Conservation (phyloP, 1,140 invertebrate species). For the Cardiocondyla obscurior region DNA sequence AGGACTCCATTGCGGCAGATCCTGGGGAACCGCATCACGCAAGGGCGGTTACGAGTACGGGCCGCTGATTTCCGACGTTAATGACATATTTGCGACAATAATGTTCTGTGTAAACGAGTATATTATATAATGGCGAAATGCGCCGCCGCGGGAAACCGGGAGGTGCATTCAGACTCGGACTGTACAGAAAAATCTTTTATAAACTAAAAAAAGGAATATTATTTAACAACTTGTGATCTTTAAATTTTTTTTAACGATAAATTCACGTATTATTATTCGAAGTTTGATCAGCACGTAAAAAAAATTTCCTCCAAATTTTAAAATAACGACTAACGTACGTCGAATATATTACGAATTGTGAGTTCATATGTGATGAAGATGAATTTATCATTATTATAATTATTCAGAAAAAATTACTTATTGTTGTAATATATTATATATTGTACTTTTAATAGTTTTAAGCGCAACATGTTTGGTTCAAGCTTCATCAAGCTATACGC, state of each 20-base stretch:
- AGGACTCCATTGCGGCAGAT: conserved; percentile 64
- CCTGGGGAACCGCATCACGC: conserved; percentile 75
- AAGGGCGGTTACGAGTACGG: conserved; percentile 73
- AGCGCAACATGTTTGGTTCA: no score
- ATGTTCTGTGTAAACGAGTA: conserved; percentile 79
- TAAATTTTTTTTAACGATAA: no score
- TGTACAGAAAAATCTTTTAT: neutral
- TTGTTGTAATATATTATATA: neutral
- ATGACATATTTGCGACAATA: conserved; percentile 81
- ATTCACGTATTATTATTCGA: no score
- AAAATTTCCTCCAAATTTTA: neutral
- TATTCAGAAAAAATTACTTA: neutral
- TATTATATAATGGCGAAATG: conserved; percentile 77
- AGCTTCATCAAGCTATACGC: neutral
- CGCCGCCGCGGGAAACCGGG: conserved; percentile 27
- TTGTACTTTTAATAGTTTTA: neutral
- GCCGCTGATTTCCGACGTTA: conserved; percentile 78
- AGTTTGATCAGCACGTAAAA: no score
- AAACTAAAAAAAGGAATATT: conserved; percentile 12
- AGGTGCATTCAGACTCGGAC: conserved; percentile 17
- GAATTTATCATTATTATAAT: no score
- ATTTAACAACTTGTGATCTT: no score
- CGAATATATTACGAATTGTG: neutral
- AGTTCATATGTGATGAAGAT: neutral
- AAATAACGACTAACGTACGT: neutral